Percentiles rank a stretch among this genome's conserved stretches.
These are phyloP conservation scores for Macrocentrus cingulum DNA, from an alignment of 1,140 invertebrate genomes.

Conservation along the genomic window DNA sequence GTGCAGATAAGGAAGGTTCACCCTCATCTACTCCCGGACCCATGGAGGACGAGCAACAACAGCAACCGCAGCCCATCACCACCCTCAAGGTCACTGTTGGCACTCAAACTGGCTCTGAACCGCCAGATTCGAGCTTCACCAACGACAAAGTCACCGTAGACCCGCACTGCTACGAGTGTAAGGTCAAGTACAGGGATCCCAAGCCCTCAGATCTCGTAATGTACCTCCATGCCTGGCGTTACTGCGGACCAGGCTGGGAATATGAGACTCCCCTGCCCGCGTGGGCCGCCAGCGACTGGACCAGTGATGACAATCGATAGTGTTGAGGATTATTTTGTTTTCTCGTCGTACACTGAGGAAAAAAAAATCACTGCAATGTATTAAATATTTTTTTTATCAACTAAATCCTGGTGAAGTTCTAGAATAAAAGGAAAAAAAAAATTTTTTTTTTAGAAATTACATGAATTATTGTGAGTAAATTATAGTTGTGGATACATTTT, in stretches of 20 bases:
- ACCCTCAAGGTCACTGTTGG: constrained; percentile 71
- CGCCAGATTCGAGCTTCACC: constrained; percentile 69
- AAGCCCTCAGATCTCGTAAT: constrained; percentile 88
- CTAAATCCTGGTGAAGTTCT: too few relatives aligned
- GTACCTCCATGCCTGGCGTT: constrained; percentile 94
- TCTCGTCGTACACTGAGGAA: constrained; percentile 15
- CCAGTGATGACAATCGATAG: constrained; percentile 57
- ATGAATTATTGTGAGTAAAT: too few relatives aligned
- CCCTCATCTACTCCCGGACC: constrained; percentile 48
- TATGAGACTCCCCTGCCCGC: constrained; percentile 85
- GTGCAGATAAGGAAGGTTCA: constrained; percentile 48
- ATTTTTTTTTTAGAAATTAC: too few relatives aligned
- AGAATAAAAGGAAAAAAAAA: too few relatives aligned
- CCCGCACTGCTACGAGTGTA: constrained; percentile 89
- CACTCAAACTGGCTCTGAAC: constrained; percentile 79
- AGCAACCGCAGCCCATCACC: constrained; percentile 38
- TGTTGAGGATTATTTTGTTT: background rate
- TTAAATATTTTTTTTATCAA: too few relatives aligned
- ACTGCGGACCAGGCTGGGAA: constrained; percentile 87
- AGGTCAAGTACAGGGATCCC: constrained; percentile 87
- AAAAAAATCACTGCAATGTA: too few relatives aligned
- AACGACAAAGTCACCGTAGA: constrained; percentile 78
- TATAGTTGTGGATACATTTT: too few relatives aligned
- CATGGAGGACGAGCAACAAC: constrained; percentile 50
- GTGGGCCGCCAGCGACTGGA: constrained; percentile 84